Evolutionary conservation across 2,888 invertebrate species (phyloP), one percentile per base, ranked within the genome.

Genomic region (Stenichneumon culpator): DNA sequence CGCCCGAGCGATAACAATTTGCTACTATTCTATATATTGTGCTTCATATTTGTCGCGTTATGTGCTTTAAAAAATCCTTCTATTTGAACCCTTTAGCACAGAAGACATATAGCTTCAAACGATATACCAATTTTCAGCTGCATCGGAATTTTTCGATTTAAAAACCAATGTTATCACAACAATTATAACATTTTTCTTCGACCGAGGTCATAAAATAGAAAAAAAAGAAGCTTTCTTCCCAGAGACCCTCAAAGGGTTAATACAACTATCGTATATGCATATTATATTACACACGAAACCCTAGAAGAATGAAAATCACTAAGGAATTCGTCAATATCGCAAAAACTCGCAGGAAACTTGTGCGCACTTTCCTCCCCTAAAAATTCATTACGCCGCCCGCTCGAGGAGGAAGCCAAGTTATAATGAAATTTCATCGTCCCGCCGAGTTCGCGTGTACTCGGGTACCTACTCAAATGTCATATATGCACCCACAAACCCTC

Each of bases 341-440:
- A 52, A 52, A 5, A 52, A 19, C 19, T 6, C 52, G 32, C 19
- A 52, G 9, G 22, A 11, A 54, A 22, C 9, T 5, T 1, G 19
- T 22, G 9, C 54, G 54, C 22, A 54, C 22, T 22, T 54, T 54
- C 22, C 22, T 11, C 54, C 54, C 54, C 54, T 22, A 22, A 54
- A 54, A 54, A 54, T 54, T 22, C 54, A 22, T 22, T 54, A 22
- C 19, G 2, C 22, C 11, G 11, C 11, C 22, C 22, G 9, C 54
- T 54, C 54, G 22, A 54, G 11, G 19, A 22, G 22, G 54, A 54
- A 54, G 54, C 54, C 54, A 54, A 54, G 22, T 25, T 57, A 25
- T 54, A 54, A 54, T 57, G 57, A 57, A 57, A 57, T 57, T 57
- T 57, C 57, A 57, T 57, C 57, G 54, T 54, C 19, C 22, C 54